Percentiles rank a stretch among this genome's conserved stretches.
Conservation (phyloP, 1,140 invertebrate genomes). For the Carposina sasakii region DNA sequence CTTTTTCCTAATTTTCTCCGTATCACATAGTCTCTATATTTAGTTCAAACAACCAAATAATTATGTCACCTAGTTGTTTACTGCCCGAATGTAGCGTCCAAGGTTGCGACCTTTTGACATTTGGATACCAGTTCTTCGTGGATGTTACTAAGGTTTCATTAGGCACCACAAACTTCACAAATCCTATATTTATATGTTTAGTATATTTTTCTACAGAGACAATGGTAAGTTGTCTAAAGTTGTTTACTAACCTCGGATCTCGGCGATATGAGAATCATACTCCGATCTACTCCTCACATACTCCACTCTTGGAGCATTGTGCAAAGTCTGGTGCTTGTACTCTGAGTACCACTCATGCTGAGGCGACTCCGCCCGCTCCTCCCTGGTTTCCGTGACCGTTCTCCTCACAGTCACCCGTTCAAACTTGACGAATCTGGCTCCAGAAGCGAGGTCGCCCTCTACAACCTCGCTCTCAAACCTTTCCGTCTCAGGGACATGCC, state of each 20-base stretch:
- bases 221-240: too few species aligned
- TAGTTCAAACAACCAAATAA: not conserved
- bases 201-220: too few species aligned
- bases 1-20: too few species aligned
- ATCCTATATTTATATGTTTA: not conserved
- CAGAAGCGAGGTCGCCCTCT: conserved; percentile 76
- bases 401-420: conserved; percentile 78
- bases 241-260: conserved; percentile 83
- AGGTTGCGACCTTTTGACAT: conserved; percentile 12
- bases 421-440: conserved; percentile 77
- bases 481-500: conserved; percentile 51
- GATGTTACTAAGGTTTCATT: not conserved
- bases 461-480: conserved; percentile 74
- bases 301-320: conserved; percentile 75
- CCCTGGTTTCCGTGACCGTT: conserved; percentile 42
- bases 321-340: conserved; percentile 62
- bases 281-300: conserved; percentile 82
- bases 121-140: not conserved
- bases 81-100: not conserved
- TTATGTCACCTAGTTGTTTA: conserved; percentile 11
- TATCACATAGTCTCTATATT: not conserved
- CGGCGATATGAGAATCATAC: conserved; percentile 89
- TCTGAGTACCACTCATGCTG: conserved; percentile 64
- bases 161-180: not conserved
- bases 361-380: conserved; percentile 74